Evolutionary conservation across 2,113 vertebrate genomes (phyloP), one percentile per base, ranked within the genome.

Genomic region (Sinosuthora webbiana): DNA sequence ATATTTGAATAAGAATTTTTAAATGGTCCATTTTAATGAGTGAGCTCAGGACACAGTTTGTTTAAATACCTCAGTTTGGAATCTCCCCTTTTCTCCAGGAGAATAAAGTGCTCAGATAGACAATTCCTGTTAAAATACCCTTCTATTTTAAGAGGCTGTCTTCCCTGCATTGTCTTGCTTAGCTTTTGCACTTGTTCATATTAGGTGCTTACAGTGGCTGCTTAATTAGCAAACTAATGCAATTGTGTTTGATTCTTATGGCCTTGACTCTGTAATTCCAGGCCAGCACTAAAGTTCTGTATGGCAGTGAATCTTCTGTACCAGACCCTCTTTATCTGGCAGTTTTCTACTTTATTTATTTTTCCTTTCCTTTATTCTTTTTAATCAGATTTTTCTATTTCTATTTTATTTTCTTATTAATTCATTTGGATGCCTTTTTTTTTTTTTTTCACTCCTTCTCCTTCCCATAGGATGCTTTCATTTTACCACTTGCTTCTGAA

Each of bases 151-250:
- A 80, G n/a, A 33, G 25, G 10, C 10, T 49, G 21, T 59, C 86
- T 83, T 87, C 35, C 33, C 79, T 5, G 2, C 11, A 33, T 85
- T 53, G 1, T 62, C 57, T 93, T 87, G 30, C 67, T 84, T 64
- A 60, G 63, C 71, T 94, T 94, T 73, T 69, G 47, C 45, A 89
- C 9, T 82, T 78, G 18, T 69, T 79, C 68, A n/a, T 78, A 64
- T 73, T 76, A 76, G 78, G 56, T 85, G 45, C 60, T 96, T 95
- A 41, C 37, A 75, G 55, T 25, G 75, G 64, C 57, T 91, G 47
- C 80, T 94, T 94, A 94, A 97, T 97, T 95, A 96, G 80, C 24
- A 92, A 95, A 79, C 63, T 87, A 95, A 83, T 65, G 62, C 47
- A 79, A 85, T 80, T 89, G 15, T 30, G 1, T 74, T 81, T 53